Evolutionary conservation across 2,888 invertebrate species (phyloP).

Genomic region (Philopedon plagiatum): DNA sequence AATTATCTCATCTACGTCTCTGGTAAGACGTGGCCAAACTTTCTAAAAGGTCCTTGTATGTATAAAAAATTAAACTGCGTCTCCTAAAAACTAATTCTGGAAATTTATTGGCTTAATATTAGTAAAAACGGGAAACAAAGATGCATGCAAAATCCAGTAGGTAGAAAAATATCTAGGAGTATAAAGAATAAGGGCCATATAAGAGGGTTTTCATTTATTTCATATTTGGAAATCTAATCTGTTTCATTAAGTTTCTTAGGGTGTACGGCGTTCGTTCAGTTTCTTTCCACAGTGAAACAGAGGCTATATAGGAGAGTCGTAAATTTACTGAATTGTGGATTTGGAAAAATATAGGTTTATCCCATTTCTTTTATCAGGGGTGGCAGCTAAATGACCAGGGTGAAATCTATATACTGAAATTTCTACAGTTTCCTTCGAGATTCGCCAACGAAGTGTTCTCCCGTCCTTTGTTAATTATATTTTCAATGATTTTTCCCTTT

Average conservation of each 20-base stretch:
- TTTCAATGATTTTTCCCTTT: constrained; percentile 41
- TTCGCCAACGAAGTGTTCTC: constrained; percentile 32
- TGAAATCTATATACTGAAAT: constrained; percentile 47
- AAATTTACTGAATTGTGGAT: constrained; percentile 65
- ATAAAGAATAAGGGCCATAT: constrained; percentile 40
- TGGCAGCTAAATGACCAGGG: constrained; percentile 59
- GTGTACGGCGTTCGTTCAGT: constrained; percentile 51
- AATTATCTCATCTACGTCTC: constrained; percentile 2
- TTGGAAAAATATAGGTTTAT: constrained; percentile 65
- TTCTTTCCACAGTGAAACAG: constrained; percentile 55
- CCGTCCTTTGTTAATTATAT: constrained; percentile 40
- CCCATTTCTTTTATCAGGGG: constrained; percentile 63
- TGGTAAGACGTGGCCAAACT: background rate
- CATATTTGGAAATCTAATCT: constrained; percentile 53
- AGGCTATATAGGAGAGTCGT: constrained; percentile 62
- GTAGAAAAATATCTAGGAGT: constrained; percentile 35
- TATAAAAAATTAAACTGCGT: constrained; percentile 39
- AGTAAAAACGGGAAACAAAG: constrained; percentile 34
- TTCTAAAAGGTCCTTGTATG: constrained; percentile 16
- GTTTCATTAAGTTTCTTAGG: constrained; percentile 64
- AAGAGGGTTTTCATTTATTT: constrained; percentile 48
- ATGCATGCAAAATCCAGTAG: constrained; percentile 37
- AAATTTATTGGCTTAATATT: constrained; percentile 36
- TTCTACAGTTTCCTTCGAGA: constrained; percentile 39
- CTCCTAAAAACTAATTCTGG: constrained; percentile 31